Conservation (phyloP, 2,113 vertebrate species). For the Noturus placidus region DNA sequence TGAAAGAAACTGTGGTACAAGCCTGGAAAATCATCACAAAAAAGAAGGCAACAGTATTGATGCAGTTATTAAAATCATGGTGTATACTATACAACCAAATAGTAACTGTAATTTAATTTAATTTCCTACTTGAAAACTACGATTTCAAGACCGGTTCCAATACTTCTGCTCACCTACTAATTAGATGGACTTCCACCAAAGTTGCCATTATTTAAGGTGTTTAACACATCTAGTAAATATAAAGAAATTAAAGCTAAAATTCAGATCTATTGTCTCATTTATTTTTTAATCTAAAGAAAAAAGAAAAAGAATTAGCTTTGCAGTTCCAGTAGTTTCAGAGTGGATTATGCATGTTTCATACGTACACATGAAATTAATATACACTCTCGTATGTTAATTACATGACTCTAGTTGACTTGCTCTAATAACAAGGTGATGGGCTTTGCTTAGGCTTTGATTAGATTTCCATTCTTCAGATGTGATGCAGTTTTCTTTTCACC, state of each 20-base stretch:
- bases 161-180: no score
- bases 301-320: neutral
- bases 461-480: neutral
- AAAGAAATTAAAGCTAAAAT: neutral
- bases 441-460: neutral
- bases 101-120: no score
- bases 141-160: no score
- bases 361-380: neutral
- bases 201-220: no score
- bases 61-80: no score
- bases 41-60: no score
- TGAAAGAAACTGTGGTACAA: no score
- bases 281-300: neutral
- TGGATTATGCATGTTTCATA: neutral
- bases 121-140: no score
- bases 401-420: neutral
- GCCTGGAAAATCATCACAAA: no score
- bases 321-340: neutral
- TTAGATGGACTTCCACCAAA: no score
- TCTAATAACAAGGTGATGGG: neutral
- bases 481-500: neutral
- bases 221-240: neutral
- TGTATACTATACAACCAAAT: no score
- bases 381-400: neutral
- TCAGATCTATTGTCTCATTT: neutral